These are phyloP conservation scores for Heterotilapia buettikoferi DNA, from an alignment of 2,113 vertebrate species.

Conservation along the genomic window DNA sequence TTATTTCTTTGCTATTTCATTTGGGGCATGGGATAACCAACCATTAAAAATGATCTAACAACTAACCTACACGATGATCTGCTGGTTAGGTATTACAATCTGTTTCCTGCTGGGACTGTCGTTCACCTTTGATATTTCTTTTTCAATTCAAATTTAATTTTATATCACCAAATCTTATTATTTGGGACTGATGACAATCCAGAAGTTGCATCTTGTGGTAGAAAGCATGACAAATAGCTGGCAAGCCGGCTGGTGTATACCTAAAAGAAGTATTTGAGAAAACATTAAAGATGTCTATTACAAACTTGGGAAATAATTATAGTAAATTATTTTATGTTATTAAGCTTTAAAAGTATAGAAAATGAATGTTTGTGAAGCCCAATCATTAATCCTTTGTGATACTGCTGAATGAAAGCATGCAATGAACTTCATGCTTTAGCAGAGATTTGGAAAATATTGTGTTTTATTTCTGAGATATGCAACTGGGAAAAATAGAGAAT, in stretches of 20 bases:
- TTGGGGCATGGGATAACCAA: neutral
- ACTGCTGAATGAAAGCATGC: neutral
- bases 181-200: neutral
- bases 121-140: rapidly evolving
- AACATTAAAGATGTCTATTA: neutral
- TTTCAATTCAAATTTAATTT: neutral
- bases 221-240: neutral
- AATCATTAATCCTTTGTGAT: neutral
- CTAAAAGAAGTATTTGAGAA: neutral
- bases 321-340: neutral
- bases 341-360: neutral
- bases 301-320: neutral
- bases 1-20: neutral
- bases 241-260: neutral
- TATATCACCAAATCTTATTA: neutral
- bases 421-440: neutral
- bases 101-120: neutral
- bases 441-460: neutral
- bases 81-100: neutral
- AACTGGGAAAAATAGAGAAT: neutral
- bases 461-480: neutral
- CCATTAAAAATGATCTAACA: neutral
- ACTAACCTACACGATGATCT: neutral
- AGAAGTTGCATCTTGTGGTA: neutral
- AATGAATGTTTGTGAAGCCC: neutral